phyloP scores from a whole-genome alignment of 2,113 vertebrate genomes.

The Nettapus auritus region DNA sequence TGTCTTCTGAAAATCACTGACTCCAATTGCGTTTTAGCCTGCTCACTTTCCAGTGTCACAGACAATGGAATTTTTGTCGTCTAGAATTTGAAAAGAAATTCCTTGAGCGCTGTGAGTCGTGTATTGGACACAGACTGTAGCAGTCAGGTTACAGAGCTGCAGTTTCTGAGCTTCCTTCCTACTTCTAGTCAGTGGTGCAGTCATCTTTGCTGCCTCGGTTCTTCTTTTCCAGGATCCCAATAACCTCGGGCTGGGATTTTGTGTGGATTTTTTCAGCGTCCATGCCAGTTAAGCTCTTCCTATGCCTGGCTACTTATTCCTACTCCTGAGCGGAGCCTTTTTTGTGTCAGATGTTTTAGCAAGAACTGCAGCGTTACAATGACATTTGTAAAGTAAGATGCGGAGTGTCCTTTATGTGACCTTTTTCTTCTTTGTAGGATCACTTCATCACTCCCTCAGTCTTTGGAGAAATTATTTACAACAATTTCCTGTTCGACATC shows the following conservation, averaged over 20 bases:
- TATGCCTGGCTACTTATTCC: neutral
- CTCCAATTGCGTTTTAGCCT: neutral
- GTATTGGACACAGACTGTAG: neutral
- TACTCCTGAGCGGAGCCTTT: neutral
- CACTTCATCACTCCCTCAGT: slow-evolving; percentile 90
- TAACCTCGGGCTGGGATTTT: neutral
- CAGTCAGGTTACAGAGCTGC: neutral
- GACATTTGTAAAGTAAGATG: neutral
- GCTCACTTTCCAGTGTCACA: neutral
- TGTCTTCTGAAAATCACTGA: neutral
- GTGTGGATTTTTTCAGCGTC: accelerated
- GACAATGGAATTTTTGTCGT: neutral
- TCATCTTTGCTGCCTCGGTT: neutral
- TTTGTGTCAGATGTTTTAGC: neutral
- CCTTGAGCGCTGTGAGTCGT: accelerated
- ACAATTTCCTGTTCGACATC: slow-evolving; percentile 97
- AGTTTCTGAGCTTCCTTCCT: neutral
- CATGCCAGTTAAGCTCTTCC: neutral
- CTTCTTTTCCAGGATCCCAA: neutral
- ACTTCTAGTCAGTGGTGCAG: neutral
- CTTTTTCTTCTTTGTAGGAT: slow-evolving; percentile 77
- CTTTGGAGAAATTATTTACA: slow-evolving; percentile 96
- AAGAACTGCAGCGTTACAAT: neutral
- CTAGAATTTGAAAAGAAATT: neutral
- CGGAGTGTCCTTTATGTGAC: neutral